These are phyloP conservation scores for Aelia acuminata DNA, from an alignment of 2,888 invertebrate species.

Conservation along the genomic window DNA sequence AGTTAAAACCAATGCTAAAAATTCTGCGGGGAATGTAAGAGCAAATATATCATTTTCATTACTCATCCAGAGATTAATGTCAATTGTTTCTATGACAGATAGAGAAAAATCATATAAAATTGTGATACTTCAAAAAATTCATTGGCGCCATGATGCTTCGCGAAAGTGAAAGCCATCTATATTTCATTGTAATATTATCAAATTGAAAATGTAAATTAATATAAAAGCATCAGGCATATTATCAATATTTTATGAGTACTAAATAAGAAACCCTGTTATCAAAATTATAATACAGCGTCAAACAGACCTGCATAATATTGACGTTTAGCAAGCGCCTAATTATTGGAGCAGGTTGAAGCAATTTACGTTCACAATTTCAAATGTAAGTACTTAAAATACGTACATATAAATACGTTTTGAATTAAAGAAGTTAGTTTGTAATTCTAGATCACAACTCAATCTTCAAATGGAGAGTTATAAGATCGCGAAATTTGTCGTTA, in stretches of 20 bases:
- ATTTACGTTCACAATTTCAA: background rate
- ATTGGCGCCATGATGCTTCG: constrained; percentile 40
- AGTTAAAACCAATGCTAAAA: background rate
- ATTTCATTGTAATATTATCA: background rate
- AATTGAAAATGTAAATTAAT: background rate
- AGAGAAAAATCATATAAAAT: background rate
- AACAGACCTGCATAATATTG: background rate
- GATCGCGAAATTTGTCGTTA: background rate
- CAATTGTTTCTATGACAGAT: background rate
- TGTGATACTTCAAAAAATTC: constrained; percentile 13
- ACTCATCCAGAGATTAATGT: constrained; percentile 23
- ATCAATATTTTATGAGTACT: background rate
- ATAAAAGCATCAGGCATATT: background rate
- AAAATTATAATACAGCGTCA: background rate
- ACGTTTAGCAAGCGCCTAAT: background rate
- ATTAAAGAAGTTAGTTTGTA: background rate
- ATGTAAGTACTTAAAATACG: background rate
- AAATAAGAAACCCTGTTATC: no score
- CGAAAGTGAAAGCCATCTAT: constrained; percentile 38
- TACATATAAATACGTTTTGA: background rate
- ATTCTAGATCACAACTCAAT: no score
- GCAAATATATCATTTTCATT: constrained; percentile 1
- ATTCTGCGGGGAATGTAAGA: background rate
- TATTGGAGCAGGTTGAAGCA: background rate
- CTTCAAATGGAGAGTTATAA: no score